A percentile compares a stretch with the other conserved stretches of the same genome.
Conservation (phyloP, 2,113 vertebrate genomes). For the Pelodiscus sinensis region DNA sequence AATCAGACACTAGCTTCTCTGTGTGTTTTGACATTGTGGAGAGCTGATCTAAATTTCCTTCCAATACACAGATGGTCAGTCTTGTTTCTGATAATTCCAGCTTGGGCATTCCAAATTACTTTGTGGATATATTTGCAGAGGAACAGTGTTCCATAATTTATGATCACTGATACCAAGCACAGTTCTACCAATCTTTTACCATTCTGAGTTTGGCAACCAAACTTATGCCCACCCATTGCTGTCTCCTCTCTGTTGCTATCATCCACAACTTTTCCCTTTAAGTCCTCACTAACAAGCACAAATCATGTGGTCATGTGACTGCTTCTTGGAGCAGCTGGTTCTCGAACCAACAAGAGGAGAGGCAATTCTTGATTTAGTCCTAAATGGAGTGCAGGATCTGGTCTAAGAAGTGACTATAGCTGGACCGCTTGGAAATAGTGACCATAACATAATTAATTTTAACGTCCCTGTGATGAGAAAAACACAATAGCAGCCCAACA, state of each 20-base stretch:
- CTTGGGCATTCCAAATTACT: constrained; percentile 1
- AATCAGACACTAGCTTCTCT: constrained; percentile 5
- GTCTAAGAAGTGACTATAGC: too few species aligned
- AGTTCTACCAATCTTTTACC: not conserved
- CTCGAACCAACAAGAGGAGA: too few species aligned
- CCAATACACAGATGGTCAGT: not conserved
- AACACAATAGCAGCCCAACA: too few species aligned
- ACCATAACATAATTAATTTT: too few species aligned
- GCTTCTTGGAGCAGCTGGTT: not conserved
- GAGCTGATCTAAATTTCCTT: not conserved
- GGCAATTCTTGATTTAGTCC: too few species aligned
- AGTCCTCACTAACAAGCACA: constrained; percentile 5
- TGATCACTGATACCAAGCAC: not conserved
- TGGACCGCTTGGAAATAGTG: too few species aligned
- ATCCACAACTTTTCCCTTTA: not conserved
- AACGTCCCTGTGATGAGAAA: too few species aligned
- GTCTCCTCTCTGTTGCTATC: not conserved
- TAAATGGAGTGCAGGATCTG: too few species aligned
- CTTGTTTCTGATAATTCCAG: constrained; percentile 19
- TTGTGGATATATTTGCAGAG: not conserved
- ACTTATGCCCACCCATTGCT: not conserved
- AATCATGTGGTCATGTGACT: not conserved
- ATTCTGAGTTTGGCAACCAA: not conserved
- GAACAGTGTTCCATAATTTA: not conserved
- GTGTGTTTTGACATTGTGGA: not conserved